These are phyloP conservation scores for Pseudococcus jackbeardsleyi DNA, from an alignment of 2,888 invertebrate species.

Conservation along the genomic window DNA sequence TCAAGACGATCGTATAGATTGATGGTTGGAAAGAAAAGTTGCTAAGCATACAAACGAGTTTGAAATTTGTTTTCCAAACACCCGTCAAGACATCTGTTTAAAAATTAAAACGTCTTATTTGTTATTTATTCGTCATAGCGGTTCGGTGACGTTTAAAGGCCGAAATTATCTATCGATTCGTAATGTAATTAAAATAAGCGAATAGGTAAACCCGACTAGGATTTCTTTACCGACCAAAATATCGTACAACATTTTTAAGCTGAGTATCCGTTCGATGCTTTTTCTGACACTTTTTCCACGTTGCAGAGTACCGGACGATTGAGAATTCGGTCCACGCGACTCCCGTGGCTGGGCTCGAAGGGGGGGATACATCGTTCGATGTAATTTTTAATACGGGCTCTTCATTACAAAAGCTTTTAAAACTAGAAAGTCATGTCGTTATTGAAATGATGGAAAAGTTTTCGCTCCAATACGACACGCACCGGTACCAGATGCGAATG, in stretches of 20 bases:
- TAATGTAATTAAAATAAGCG: neutral
- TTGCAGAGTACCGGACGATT: neutral
- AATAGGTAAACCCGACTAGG: no score
- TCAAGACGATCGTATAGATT: neutral
- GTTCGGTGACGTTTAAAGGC: neutral
- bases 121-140: neutral
- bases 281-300: no score
- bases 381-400: conserved; percentile 14
- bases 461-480: conserved; percentile 18
- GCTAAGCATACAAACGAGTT: neutral
- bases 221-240: no score
- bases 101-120: conserved; percentile 19
- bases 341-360: neutral
- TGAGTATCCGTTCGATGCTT: no score
- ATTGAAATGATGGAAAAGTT: conserved; percentile 39
- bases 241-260: no score
- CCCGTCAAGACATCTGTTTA: conserved; percentile 23
- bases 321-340: conserved; percentile 7
- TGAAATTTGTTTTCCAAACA: neutral
- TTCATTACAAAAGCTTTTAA: conserved; percentile 36
- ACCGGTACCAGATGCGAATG: conserved; percentile 42
- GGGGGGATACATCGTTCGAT: neutral
- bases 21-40: neutral
- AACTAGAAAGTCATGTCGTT: conserved; percentile 43
- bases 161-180: neutral